Base-by-base conservation (phyloP, 1,140 invertebrate genomes). In the Teleopsis dalmanni region DNA sequence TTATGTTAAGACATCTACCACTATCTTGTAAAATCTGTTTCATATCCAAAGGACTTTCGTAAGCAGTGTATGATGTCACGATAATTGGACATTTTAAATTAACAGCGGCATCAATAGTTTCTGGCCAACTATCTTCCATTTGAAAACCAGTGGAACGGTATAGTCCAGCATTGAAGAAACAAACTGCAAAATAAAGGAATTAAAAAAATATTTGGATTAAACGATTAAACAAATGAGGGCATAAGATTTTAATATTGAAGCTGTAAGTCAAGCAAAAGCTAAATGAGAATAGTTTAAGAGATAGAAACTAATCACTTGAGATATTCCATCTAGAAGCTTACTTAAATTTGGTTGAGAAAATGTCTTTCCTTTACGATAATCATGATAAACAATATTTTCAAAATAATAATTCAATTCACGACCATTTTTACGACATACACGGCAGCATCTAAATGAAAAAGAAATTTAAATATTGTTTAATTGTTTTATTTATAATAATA, bases 141-240 rank as follows among this genome's bases (percentile, higher is more conserved):
- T 75, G 73, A 53, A 75, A 84, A 0, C 81, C 78, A 2, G 81
- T 83, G 0, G 72, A 68, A 21, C 84, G 72, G 54, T 85, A 81
- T 0, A 87, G 71, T 26, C 81, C 82, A 8, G 81, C 78, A 57
- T 87, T 87, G 56, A 85, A 86, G 6, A 82, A 76, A 56, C 82
- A 84, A 27, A 83, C 77, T 79, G 59, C 48, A 52, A 50, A 43
- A 34, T 6, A 14, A n/a, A 18, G n/a, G n/a, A n/a, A n/a, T n/a
- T n/a, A n/a, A n/a, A n/a, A n/a, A n/a, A n/a, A n/a, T n/a, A 35
- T 23, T 29, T 31, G 31, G 16, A 44, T 36, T 44, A 13, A 18
- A 35, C 3, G 41, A 10, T 14, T 19, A 14, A 19, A 3, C 47
- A 27, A 9, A 26, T 6, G 13, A 35, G 11, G 83, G 55, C 82